Evolutionary conservation across 2,113 vertebrate genomes (phyloP).

Genomic region (Chaenocephalus aceratus): DNA sequence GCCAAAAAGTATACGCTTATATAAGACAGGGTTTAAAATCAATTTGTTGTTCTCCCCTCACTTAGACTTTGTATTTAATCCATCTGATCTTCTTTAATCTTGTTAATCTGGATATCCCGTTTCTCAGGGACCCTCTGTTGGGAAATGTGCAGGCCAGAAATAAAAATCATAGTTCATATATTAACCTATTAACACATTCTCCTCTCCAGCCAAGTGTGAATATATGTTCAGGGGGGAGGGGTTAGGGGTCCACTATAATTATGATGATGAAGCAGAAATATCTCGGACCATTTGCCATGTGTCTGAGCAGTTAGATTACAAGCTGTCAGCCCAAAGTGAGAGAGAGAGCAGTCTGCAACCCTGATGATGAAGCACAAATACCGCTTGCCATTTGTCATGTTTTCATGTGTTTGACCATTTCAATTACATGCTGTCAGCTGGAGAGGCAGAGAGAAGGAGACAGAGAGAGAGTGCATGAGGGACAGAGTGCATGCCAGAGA

Average conservation of each 20-base stretch:
- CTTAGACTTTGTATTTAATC: constrained; percentile 39
- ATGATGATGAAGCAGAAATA: constrained; percentile 71
- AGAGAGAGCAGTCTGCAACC: constrained; percentile 8
- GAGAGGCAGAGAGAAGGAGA: constrained; percentile 1
- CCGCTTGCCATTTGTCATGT: constrained; percentile 75
- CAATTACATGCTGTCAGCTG: constrained; percentile 82
- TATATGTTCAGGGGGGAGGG: constrained; percentile 15
- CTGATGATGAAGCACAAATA: constrained; percentile 74
- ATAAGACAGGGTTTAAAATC: constrained; percentile 36
- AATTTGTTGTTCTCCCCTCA: constrained; percentile 55
- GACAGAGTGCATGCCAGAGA: constrained; percentile 64
- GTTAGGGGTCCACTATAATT: constrained; percentile 36
- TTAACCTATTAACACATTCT: constrained; percentile 54
- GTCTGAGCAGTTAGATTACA: constrained; percentile 58
- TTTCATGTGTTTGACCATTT: constrained; percentile 80
- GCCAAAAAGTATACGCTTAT: constrained; percentile 34
- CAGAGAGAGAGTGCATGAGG: constrained; percentile 31
- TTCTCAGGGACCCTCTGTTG: constrained; percentile 60
- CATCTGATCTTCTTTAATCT: constrained; percentile 51
- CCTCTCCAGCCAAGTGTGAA: constrained; percentile 34
- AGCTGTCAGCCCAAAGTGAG: constrained; percentile 44
- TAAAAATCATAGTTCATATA: constrained; percentile 46
- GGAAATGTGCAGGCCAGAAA: constrained; percentile 47
- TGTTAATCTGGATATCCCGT: constrained; percentile 61
- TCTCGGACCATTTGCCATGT: constrained; percentile 55